Percentiles rank a stretch among this genome's conserved stretches.
Evolutionary conservation across 2,888 invertebrate genomes (phyloP).

Genomic region (Silvanus unidentatus): DNA sequence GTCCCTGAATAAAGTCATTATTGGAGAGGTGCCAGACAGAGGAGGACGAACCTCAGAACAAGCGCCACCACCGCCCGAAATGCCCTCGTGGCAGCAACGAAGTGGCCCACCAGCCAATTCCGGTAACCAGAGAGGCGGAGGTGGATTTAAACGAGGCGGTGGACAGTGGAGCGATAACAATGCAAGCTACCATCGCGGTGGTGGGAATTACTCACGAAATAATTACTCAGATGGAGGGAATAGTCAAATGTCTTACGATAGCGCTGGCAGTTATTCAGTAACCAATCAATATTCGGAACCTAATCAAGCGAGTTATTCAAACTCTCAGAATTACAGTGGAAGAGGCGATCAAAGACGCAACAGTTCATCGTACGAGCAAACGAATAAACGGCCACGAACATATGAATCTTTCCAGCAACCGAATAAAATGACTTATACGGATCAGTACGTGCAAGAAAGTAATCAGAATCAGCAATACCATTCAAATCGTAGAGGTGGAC

Average conservation of each 20-base stretch:
- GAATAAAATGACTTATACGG: constrained; percentile 41
- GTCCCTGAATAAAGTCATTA: constrained; percentile 80
- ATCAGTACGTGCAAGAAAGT: constrained; percentile 45
- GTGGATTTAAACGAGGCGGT: constrained; percentile 28
- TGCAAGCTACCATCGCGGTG: constrained; percentile 34
- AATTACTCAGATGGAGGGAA: constrained; percentile 7
- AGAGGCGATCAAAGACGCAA: constrained; percentile 21
- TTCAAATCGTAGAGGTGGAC: constrained; percentile 31
- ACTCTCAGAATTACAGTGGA: constrained; percentile 36
- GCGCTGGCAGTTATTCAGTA: constrained; percentile 26
- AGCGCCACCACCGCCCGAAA: constrained; percentile 91
- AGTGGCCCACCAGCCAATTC: constrained; percentile 47
- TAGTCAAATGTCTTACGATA: constrained; percentile 17
- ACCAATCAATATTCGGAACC: constrained; percentile 12
- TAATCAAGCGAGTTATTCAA: constrained; percentile 10
- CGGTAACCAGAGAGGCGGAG: constrained; percentile 43
- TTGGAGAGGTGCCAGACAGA: constrained; percentile 88
- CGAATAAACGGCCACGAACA: constrained; percentile 40
- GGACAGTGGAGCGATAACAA: too few species aligned
- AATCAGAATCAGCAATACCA: constrained; percentile 43
- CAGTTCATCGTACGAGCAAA: constrained; percentile 37
- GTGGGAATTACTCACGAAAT: constrained; percentile 20
- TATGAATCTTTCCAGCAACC: constrained; percentile 44
- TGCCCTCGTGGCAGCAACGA: constrained; percentile 89
- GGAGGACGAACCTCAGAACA: constrained; percentile 90